Percentiles rank a stretch among this genome's conserved stretches.
These are phyloP conservation scores for Manis pentadactyla DNA, from an alignment of 2,797 vertebrate genomes.

Conservation along the genomic window DNA sequence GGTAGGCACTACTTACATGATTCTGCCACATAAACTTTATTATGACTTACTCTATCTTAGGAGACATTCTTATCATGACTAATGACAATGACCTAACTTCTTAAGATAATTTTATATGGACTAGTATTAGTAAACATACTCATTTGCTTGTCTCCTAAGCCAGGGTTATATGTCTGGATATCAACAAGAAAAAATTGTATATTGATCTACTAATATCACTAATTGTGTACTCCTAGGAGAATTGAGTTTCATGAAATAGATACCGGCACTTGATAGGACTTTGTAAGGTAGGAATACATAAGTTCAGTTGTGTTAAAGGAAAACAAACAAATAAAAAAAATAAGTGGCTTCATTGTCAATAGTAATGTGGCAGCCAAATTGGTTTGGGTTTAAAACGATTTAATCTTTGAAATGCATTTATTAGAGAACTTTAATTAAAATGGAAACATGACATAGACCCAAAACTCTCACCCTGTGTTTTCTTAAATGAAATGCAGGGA, in stretches of 20 bases:
- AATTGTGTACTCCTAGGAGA: conserved; percentile 63
- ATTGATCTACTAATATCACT: conserved; percentile 78
- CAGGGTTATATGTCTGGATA: conserved; percentile 54
- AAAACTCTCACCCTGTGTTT: background rate
- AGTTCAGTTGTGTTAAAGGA: conserved; percentile 25
- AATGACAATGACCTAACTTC: conserved; percentile 71
- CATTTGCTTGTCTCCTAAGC: conserved; percentile 70
- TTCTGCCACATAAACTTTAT: conserved; percentile 82
- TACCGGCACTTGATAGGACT: conserved; percentile 55
- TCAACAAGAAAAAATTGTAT: conserved; percentile 61
- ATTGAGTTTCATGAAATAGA: conserved; percentile 71
- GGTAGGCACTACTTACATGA: conserved; percentile 81
- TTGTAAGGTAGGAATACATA: background rate
- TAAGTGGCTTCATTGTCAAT: background rate
- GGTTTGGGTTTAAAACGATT: conserved; percentile 64
- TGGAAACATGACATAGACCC: rapidly evolving
- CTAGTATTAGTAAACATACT: conserved; percentile 75
- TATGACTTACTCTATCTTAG: conserved; percentile 65
- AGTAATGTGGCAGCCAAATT: background rate
- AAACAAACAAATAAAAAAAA: conserved; percentile 1
- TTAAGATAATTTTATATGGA: conserved; percentile 72
- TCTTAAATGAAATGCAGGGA: conserved; percentile 24
- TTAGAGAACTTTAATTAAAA: conserved; percentile 48
- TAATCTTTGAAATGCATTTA: conserved; percentile 22
- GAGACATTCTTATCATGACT: conserved; percentile 75